These are phyloP conservation scores for Arctia plantaginis DNA, from an alignment of 2,888 invertebrate species.

Conservation along the genomic window DNA sequence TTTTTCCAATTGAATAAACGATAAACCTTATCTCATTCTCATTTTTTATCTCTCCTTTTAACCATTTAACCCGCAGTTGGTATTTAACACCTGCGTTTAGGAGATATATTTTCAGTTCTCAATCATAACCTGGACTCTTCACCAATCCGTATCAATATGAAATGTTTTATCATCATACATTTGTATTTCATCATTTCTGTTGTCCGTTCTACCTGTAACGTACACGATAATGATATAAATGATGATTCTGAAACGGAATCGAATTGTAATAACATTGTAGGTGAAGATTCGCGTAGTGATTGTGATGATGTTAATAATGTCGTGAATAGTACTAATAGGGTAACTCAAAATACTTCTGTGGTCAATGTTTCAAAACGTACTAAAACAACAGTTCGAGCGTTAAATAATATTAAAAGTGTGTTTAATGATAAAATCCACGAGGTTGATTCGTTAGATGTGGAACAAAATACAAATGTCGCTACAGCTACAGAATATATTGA, in stretches of 20 bases:
- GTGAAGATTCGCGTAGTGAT: neutral
- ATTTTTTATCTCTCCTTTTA: slow-evolving; percentile 23
- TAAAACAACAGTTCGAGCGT: neutral
- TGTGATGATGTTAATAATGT: neutral
- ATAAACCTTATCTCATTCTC: slow-evolving; percentile 16
- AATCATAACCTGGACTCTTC: neutral
- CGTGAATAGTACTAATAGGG: neutral
- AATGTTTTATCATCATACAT: neutral
- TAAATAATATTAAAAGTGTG: neutral
- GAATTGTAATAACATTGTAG: neutral
- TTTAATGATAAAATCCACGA: neutral
- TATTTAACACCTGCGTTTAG: slow-evolving; percentile 37
- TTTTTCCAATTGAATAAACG: slow-evolving; percentile 36
- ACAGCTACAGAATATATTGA: slow-evolving; percentile 9
- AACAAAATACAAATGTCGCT: neutral
- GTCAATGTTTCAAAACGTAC: neutral
- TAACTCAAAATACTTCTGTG: neutral
- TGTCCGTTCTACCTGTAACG: neutral
- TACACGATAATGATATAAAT: neutral
- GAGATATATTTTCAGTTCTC: slow-evolving; percentile 13
- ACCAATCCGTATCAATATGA: neutral
- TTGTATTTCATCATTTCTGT: slow-evolving; percentile 7
- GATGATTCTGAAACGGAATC: slow-evolving; percentile 5
- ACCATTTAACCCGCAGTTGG: slow-evolving; percentile 25
- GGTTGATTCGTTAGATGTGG: slow-evolving; percentile 5